Percentiles rank a stretch among this genome's conserved stretches.
Conservation (phyloP, 2,888 invertebrate genomes). For the Hymenopus coronatus region DNA sequence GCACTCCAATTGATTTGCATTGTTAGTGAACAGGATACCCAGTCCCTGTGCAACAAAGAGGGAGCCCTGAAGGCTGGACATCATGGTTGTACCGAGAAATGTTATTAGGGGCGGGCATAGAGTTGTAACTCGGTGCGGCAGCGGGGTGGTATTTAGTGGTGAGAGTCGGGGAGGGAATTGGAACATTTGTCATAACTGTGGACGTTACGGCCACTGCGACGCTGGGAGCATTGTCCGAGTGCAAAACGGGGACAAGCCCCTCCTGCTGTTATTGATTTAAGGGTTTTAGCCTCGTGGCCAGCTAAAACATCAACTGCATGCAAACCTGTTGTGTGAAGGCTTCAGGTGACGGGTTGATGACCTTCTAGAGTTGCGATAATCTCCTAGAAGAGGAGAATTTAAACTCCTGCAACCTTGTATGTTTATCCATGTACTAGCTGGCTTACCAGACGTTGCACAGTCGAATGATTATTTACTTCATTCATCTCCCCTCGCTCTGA, state of each 20-base stretch:
- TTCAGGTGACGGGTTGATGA: too few species aligned
- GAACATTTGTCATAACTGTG: slow-evolving; percentile 21
- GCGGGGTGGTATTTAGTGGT: slow-evolving; percentile 10
- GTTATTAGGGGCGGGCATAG: neutral
- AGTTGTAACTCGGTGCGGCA: slow-evolving; percentile 7
- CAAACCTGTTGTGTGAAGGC: too few species aligned
- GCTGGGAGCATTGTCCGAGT: neutral
- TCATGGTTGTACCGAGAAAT: neutral
- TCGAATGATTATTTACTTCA: too few species aligned
- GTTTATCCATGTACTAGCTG: too few species aligned
- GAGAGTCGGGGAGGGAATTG: slow-evolving; percentile 6
- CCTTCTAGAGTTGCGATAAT: too few species aligned
- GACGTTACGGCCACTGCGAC: neutral
- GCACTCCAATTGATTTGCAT: neutral
- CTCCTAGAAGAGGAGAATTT: too few species aligned
- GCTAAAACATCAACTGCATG: neutral
- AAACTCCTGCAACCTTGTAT: too few species aligned
- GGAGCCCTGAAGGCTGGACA: neutral
- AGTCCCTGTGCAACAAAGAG: neutral
- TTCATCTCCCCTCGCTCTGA: too few species aligned
- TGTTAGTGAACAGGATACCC: neutral
- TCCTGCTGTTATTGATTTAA: neutral
- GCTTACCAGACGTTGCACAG: too few species aligned
- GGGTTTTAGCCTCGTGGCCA: neutral
- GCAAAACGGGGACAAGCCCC: neutral